Evolutionary conservation across 2,888 invertebrate species (phyloP).

Genomic region (Cryptus viduatorius): DNA sequence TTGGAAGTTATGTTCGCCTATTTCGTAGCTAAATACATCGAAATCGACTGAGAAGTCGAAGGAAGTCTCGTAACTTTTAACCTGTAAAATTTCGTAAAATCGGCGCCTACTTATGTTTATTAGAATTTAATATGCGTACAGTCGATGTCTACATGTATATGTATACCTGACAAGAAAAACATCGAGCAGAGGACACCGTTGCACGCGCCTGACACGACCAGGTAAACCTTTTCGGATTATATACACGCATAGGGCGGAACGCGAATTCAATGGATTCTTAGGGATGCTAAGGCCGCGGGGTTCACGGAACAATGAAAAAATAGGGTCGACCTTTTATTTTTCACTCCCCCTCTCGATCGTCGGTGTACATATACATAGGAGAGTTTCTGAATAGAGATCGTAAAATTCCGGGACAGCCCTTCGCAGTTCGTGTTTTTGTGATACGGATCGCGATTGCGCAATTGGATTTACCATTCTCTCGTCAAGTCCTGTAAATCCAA

Average conservation of each 20-base stretch:
- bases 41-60: too few relatives aligned
- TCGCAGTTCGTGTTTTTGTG: neutral
- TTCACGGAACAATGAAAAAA: constrained; percentile 20
- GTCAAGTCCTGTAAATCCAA: constrained; percentile 40
- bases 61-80: too few relatives aligned
- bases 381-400: constrained; percentile 22
- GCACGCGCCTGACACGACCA: constrained; percentile 43
- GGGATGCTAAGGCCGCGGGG: constrained; percentile 8
- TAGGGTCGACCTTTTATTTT: constrained; percentile 1
- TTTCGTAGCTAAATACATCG: too few relatives aligned
- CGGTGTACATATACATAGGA: neutral
- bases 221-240: constrained; percentile 33
- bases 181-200: constrained; percentile 1
- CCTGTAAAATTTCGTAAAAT: too few relatives aligned
- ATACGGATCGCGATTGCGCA: constrained; percentile 15
- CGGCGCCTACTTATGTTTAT: too few relatives aligned
- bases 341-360: neutral
- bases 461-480: constrained; percentile 38
- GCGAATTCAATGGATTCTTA: constrained; percentile 40
- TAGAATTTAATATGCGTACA: neutral
- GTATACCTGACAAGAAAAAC: constrained; percentile 4
- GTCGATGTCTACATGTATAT: constrained; percentile 6
- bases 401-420: constrained; percentile 16
- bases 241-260: neutral
- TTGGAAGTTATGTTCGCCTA: too few relatives aligned